Percentiles rank a stretch among this genome's conserved stretches.
These are phyloP conservation scores for Cynoglossus semilaevis DNA, from an alignment of 2,113 vertebrate genomes.

Conservation along the genomic window DNA sequence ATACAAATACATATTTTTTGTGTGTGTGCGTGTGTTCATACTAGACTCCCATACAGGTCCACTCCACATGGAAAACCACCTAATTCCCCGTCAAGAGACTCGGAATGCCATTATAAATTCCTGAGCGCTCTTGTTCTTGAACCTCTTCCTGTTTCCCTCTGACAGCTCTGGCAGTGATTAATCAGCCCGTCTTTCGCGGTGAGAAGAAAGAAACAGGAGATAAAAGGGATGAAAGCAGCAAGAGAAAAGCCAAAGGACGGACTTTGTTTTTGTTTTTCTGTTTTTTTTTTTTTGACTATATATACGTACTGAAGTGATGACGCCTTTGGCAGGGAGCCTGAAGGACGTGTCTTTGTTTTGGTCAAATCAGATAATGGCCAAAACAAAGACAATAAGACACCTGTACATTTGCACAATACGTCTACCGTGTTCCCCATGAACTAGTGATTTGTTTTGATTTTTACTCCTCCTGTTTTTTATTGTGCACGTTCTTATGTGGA, in stretches of 20 bases:
- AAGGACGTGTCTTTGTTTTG: too few relatives aligned
- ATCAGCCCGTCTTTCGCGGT: constrained; percentile 17
- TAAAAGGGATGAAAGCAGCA: neutral
- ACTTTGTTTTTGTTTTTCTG: neutral
- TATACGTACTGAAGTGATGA: neutral
- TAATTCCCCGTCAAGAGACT: constrained; percentile 41
- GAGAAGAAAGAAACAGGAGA: constrained; percentile 12
- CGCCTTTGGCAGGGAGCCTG: neutral
- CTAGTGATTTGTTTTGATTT: too few relatives aligned
- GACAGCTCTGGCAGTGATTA: constrained; percentile 17
- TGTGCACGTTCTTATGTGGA: too few relatives aligned
- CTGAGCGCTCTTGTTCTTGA: constrained; percentile 19
- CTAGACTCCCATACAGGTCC: too few relatives aligned
- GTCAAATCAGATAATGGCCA: too few relatives aligned
- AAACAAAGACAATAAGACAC: too few relatives aligned
- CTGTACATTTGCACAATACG: too few relatives aligned
- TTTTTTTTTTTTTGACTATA: neutral
- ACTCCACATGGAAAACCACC: constrained; percentile 40
- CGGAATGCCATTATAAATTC: constrained; percentile 17
- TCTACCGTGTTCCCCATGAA: too few relatives aligned
- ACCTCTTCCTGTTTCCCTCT: constrained; percentile 5
- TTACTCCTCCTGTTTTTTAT: too few relatives aligned
- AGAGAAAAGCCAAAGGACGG: constrained; percentile 4
- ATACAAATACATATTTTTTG: neutral
- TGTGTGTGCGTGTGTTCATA: constrained; percentile 2